phyloP scores from a whole-genome alignment of 2,888 invertebrate species.

The Abrostola triplasia region DNA sequence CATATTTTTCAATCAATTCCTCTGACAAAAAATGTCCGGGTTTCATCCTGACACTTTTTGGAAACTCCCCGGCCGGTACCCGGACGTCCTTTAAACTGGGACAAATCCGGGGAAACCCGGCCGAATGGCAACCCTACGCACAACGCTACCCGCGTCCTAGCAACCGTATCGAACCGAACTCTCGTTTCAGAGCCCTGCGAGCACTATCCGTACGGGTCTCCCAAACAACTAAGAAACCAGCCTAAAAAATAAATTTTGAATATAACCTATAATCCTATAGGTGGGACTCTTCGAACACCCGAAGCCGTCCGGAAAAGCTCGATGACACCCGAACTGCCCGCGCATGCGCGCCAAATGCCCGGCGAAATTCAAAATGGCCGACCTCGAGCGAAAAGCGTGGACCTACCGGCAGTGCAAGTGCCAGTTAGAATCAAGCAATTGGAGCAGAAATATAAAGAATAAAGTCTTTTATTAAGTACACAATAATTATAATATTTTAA shows the following conservation, averaged over 20 bases:
- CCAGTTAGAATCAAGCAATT: conserved; percentile 82
- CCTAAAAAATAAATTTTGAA: neutral
- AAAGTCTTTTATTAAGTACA: conserved; percentile 14
- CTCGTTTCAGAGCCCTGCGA: no score
- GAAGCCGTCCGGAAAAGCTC: conserved; percentile 74
- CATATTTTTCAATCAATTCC: no score
- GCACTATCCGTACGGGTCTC: no score
- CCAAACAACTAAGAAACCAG: neutral
- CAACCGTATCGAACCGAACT: no score
- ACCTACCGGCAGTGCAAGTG: conserved; percentile 84
- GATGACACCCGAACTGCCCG: conserved; percentile 69
- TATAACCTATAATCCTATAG: conserved; percentile 45
- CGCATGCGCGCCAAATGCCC: conserved; percentile 58
- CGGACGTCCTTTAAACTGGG: no score
- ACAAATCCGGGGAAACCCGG: no score
- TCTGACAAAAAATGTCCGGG: no score
- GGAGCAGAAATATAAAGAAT: conserved; percentile 68
- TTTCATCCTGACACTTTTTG: no score
- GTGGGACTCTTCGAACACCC: conserved; percentile 73
- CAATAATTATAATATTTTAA: no score
- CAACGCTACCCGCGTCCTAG: no score
- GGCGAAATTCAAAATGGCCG: conserved; percentile 74
- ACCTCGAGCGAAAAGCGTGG: conserved; percentile 80
- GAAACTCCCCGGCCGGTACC: no score
- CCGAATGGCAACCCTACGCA: no score